Evolutionary conservation across 2,113 vertebrate species (phyloP), one percentile per base, ranked within the genome.

Genomic region (Leptobrachium leishanense): DNA sequence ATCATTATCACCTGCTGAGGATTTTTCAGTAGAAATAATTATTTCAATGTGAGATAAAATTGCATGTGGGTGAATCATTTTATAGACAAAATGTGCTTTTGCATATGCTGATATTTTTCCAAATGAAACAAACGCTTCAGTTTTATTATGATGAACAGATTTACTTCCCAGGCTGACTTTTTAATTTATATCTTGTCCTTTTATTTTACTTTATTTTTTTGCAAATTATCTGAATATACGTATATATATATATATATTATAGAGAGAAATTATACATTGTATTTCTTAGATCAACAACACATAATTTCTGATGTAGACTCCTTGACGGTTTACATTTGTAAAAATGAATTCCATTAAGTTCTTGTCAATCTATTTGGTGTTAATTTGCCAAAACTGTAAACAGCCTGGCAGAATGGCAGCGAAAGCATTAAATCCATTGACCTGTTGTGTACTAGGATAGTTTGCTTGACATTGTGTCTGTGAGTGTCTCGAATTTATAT

Each of bases 331-430:
- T 84, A 69, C 31, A 4, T 83, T 81, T n/a, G 40, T 83, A 81
- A 83, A 76, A 11, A n/a, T 53, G 13, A 68, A 82, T 84, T 84
- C 81, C 40, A 70, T 82, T 85, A 84, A 67, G 62, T 55, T 82
- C 6, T 31, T 82, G 50, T 2, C 1, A 39, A 75, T 72, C 50
- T 82, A 71, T 84, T 62, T 64, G 63, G 57, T 67, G 13, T 40
- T 81, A 83, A 82, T 81, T 84, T 82, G 13, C 62, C 64, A 81
- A 82, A 83, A 87, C 75, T 0, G 0, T 81, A 84, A 84, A 84
- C 65, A 68, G 20, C 76, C 72, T 69, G 84, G 78, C 75, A 72
- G 41, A 57, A 67, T 83, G 79, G 65, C 82, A 83, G 81, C 77
- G 82, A 84, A 64, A 76, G 64, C 63, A 67, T 72, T 41, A 53